Evolutionary conservation across 2,888 invertebrate genomes (phyloP).

Genomic region (Pasiphila rectangulata): DNA sequence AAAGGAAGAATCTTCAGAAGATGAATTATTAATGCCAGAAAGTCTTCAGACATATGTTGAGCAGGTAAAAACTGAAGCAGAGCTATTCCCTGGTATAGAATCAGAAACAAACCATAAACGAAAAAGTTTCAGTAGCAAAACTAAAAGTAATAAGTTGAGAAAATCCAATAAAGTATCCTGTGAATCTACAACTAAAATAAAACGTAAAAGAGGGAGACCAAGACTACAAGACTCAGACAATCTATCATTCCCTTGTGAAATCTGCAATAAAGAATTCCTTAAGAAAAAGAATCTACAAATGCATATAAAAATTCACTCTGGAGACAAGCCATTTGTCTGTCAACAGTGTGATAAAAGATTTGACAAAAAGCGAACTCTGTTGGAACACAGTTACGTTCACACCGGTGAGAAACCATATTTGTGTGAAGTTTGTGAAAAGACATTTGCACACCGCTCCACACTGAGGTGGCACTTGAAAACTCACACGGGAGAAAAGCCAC

Average conservation of each 20-base stretch:
- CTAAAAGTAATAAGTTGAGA: not conserved
- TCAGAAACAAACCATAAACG: not conserved
- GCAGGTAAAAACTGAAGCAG: constrained; percentile 9
- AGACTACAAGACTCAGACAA: not conserved
- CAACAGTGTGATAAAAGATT: constrained; percentile 10
- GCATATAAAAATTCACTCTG: constrained; percentile 16
- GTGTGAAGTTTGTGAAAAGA: constrained; percentile 16
- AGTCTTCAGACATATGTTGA: constrained; percentile 10
- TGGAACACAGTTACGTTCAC: constrained; percentile 9
- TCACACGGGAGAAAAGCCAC: constrained; percentile 18
- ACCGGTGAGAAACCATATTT: constrained; percentile 14
- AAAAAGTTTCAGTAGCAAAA: too few relatives aligned
- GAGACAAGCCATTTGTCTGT: constrained; percentile 14
- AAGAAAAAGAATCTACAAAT: constrained; percentile 9
- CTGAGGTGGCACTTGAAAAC: constrained; percentile 13
- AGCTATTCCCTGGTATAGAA: not conserved
- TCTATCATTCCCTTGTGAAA: constrained; percentile 10
- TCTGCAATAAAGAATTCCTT: constrained; percentile 15
- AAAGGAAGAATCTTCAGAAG: constrained; percentile 11
- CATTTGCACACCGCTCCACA: constrained; percentile 17
- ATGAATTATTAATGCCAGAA: constrained; percentile 4
- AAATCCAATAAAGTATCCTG: not conserved
- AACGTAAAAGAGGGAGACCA: constrained; percentile 1
- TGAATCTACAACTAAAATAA: constrained; percentile 1
- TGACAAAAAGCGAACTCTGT: constrained; percentile 5